Conservation (phyloP, 1,140 invertebrate species). For the Tetramorium alpestre region DNA sequence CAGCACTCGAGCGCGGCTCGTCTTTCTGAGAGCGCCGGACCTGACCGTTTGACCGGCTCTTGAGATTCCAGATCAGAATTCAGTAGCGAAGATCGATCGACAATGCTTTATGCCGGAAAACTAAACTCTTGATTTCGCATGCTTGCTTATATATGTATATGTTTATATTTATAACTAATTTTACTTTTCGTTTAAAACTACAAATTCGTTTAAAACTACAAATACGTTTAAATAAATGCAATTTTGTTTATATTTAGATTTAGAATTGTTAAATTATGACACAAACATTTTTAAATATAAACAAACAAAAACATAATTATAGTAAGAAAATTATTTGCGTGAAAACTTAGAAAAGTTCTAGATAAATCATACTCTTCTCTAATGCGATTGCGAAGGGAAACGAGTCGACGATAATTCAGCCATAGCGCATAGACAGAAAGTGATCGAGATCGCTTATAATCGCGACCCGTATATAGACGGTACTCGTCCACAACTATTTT, state of each 20-base stretch:
- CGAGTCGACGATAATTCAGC: not conserved
- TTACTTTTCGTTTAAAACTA: not conserved
- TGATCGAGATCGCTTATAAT: constrained; percentile 34
- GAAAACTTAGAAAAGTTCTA: not conserved
- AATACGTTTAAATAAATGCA: not conserved
- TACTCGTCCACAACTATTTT: constrained; percentile 53
- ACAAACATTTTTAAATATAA: not conserved
- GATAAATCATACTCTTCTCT: not conserved
- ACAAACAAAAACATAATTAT: not conserved
- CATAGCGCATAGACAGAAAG: constrained; percentile 33
- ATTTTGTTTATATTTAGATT: not conserved
- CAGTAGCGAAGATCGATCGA: constrained; percentile 1
- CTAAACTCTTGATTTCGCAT: not conserved
- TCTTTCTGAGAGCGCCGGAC: constrained; percentile 55
- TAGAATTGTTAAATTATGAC: not conserved
- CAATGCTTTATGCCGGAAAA: not conserved
- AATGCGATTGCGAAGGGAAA: not conserved
- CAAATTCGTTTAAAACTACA: not conserved
- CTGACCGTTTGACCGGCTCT: constrained; percentile 60
- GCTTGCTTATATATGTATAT: too few species aligned
- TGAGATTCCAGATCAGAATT: constrained; percentile 24
- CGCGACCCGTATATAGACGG: constrained; percentile 1
- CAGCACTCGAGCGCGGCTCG: constrained; percentile 67
- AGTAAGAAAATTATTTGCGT: not conserved
- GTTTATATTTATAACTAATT: not conserved